Evolutionary conservation across 2,888 invertebrate species (phyloP).

Genomic region (Drosophila multiciliata): DNA sequence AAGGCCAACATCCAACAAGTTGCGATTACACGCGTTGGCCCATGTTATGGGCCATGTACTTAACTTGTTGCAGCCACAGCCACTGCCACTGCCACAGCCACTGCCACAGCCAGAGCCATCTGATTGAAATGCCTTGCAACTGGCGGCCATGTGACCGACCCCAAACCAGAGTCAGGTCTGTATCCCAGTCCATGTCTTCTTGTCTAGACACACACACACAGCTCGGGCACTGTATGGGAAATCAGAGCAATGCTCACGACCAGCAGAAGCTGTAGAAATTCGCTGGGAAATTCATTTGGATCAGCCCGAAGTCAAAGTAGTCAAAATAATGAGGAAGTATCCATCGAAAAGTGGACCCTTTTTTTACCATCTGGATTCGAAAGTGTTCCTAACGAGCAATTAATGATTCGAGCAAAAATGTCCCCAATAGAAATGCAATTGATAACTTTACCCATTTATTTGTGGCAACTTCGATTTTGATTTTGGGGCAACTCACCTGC

Average conservation of each 20-base stretch:
- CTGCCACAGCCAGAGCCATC: slow-evolving; percentile 38
- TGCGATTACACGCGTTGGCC: slow-evolving; percentile 78
- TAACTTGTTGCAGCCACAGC: slow-evolving; percentile 52
- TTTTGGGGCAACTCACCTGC: slow-evolving; percentile 59
- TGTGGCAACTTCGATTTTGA: background rate
- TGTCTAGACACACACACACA: slow-evolving; percentile 49
- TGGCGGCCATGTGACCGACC: slow-evolving; percentile 52
- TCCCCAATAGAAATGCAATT: background rate
- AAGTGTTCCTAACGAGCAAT: background rate
- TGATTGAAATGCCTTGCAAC: slow-evolving; percentile 72
- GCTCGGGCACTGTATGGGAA: slow-evolving; percentile 53
- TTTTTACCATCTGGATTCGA: background rate
- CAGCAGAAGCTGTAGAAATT: slow-evolving; percentile 35
- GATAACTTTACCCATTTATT: background rate
- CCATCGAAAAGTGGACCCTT: slow-evolving; percentile 7
- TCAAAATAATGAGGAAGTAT: slow-evolving; percentile 39
- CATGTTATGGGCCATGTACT: slow-evolving; percentile 78
- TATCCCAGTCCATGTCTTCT: slow-evolving; percentile 7
- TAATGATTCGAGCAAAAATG: background rate
- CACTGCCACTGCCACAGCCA: slow-evolving; percentile 18
- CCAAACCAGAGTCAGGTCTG: slow-evolving; percentile 30
- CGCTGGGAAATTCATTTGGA: slow-evolving; percentile 51
- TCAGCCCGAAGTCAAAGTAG: background rate
- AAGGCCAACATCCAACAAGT: slow-evolving; percentile 65
- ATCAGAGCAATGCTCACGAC: slow-evolving; percentile 54